Evolutionary conservation across 2,888 invertebrate genomes (phyloP).

Genomic region (Unio delphinus): DNA sequence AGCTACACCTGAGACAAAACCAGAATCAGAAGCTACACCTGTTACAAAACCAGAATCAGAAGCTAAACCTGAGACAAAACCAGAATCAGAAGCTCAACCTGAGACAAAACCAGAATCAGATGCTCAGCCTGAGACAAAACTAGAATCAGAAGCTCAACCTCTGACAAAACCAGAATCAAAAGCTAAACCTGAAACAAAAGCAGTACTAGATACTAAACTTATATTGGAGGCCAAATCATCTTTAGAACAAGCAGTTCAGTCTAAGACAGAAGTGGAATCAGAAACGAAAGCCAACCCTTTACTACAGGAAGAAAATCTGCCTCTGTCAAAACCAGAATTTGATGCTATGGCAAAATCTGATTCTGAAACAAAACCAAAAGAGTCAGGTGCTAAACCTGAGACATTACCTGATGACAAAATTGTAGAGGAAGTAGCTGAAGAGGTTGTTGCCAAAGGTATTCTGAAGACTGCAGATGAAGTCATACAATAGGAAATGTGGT

Average conservation of each 20-base stretch:
- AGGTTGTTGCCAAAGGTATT: too few relatives aligned
- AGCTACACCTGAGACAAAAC: background rate
- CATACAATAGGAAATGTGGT: too few relatives aligned
- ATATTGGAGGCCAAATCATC: too few relatives aligned
- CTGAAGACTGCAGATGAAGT: too few relatives aligned
- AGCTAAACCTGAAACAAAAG: background rate
- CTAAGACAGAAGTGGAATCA: background rate
- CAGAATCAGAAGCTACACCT: background rate
- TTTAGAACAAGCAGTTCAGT: background rate
- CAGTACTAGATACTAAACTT: background rate
- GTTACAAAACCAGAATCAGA: background rate
- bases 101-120: background rate
- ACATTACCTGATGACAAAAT: too few relatives aligned
- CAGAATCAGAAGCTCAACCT: background rate
- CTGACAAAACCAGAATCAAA: conserved; percentile 1
- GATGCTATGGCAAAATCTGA: conserved; percentile 1
- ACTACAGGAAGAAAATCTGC: background rate
- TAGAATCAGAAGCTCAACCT: conserved; percentile 1
- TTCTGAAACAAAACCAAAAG: too few relatives aligned
- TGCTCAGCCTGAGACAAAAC: conserved; percentile 1
- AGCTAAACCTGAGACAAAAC: background rate
- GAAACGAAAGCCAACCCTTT: background rate
- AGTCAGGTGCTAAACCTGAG: too few relatives aligned
- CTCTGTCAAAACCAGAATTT: background rate
- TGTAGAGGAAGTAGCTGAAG: too few relatives aligned